Conservation (phyloP, 2,797 vertebrate genomes). For the Iguana delicatissima region DNA sequence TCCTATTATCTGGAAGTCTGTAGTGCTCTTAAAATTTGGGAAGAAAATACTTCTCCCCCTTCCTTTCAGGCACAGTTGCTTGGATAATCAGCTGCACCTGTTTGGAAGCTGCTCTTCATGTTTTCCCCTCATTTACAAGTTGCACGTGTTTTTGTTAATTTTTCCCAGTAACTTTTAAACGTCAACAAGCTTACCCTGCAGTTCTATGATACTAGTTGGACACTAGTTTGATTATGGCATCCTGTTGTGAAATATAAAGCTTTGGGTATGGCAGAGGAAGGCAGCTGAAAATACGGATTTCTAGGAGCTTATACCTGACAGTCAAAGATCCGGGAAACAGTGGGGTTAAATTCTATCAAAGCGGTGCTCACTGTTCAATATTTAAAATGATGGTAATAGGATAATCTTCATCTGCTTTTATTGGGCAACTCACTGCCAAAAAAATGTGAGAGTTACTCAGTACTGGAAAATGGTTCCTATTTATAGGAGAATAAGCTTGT, state of each 20-base stretch:
- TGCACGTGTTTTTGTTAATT: slow-evolving; percentile 74
- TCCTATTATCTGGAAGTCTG: slow-evolving; percentile 79
- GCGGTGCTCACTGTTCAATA: slow-evolving; percentile 47
- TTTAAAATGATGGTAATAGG: slow-evolving; percentile 62
- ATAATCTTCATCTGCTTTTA: slow-evolving; percentile 70
- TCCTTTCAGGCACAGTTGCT: slow-evolving; percentile 62
- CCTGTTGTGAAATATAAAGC: slow-evolving; percentile 12
- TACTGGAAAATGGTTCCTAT: slow-evolving; percentile 73
- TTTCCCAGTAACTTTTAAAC: slow-evolving; percentile 67
- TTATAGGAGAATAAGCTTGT: slow-evolving; percentile 76
- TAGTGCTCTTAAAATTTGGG: slow-evolving; percentile 74
- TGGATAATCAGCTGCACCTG: slow-evolving; percentile 79
- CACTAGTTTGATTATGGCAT: background rate
- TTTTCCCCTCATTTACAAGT: slow-evolving; percentile 64
- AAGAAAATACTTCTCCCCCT: slow-evolving; percentile 61
- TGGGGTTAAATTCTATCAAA: slow-evolving; percentile 63
- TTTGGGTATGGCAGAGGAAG: background rate
- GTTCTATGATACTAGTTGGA: slow-evolving; percentile 38
- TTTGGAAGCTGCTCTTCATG: slow-evolving; percentile 68
- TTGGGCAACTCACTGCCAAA: slow-evolving; percentile 70
- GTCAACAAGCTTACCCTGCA: slow-evolving; percentile 63
- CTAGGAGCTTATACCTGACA: background rate
- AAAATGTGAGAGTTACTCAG: slow-evolving; percentile 65
- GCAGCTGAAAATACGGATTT: slow-evolving; percentile 6
- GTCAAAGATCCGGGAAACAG: slow-evolving; percentile 53